Evolutionary conservation across 2,113 vertebrate species (phyloP).

Genomic region (Synchiropus splendidus): DNA sequence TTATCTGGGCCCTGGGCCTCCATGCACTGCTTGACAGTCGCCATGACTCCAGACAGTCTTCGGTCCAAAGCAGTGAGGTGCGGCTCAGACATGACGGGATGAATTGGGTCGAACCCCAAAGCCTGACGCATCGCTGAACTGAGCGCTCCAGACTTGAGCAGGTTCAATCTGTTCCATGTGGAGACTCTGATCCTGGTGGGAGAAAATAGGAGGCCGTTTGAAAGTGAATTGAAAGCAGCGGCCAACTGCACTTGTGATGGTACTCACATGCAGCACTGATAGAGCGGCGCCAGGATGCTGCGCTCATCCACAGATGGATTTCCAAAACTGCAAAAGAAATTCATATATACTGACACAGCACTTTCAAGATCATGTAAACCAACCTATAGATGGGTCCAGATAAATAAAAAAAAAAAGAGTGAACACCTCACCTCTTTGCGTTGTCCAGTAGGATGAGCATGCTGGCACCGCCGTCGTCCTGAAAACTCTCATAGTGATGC

Average conservation of each 20-base stretch:
- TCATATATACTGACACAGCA: too few relatives aligned
- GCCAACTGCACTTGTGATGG: neutral
- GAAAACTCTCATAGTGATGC: constrained; percentile 98
- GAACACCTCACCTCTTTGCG: constrained; percentile 81
- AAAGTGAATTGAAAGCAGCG: neutral
- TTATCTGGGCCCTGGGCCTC: constrained; percentile 84
- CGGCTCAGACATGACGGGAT: constrained; percentile 76
- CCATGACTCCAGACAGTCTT: constrained; percentile 77
- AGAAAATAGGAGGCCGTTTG: neutral
- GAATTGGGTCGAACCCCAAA: constrained; percentile 80
- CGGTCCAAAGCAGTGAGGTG: constrained; percentile 85
- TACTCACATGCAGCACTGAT: constrained; percentile 99
- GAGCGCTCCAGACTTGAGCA: constrained; percentile 78
- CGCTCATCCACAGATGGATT: constrained; percentile 90
- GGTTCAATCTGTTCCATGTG: constrained; percentile 92
- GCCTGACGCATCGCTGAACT: constrained; percentile 84
- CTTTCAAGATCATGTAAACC: too few relatives aligned
- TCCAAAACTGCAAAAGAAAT: constrained; percentile 81
- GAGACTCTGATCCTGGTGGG: constrained; percentile 84
- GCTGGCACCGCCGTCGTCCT: constrained; percentile 92
- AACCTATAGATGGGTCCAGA: too few relatives aligned
- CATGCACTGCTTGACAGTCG: constrained; percentile 88
- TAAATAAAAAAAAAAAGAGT: neutral
- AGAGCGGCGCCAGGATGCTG: constrained; percentile 94
- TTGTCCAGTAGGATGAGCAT: constrained; percentile 98